A percentile compares a stretch with the other conserved stretches of the same genome.
Conservation (phyloP, 2,797 vertebrate genomes). For the Pseudocheirus occidentalis region DNA sequence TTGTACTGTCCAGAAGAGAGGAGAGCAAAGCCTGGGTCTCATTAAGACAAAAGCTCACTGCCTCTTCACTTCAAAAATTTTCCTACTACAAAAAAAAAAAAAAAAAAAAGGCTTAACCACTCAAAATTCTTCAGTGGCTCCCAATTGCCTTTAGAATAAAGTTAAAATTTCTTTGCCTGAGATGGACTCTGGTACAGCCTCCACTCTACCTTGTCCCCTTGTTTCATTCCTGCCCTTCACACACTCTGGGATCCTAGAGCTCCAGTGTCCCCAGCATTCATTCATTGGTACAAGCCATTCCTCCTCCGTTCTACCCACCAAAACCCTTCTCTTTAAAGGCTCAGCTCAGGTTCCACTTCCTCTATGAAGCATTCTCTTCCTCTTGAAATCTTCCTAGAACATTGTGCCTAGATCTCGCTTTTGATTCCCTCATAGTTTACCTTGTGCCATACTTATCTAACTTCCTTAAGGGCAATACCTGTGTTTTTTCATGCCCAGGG, state of each 20-base stretch:
- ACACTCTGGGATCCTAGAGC: background rate
- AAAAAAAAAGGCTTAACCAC: background rate
- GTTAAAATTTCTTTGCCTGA: background rate
- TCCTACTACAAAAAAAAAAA: background rate
- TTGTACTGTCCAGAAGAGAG: background rate
- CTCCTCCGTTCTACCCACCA: background rate
- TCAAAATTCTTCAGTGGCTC: background rate
- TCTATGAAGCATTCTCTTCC: background rate
- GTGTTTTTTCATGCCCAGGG: background rate
- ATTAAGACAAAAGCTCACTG: background rate
- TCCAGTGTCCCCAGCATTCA: background rate
- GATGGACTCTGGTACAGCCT: background rate
- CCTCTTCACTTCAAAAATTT: background rate
- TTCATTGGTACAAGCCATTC: background rate
- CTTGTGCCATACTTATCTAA: background rate
- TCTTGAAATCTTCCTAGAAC: background rate
- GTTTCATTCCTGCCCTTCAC: background rate
- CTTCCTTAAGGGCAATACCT: background rate
- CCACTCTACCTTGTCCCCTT: background rate
- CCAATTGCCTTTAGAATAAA: background rate
- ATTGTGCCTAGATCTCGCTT: background rate
- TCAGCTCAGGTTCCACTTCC: background rate
- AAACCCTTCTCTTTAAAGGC: background rate
- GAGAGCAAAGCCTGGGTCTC: background rate
- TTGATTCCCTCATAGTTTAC: background rate